phyloP scores from a whole-genome alignment of 2,888 invertebrate species.

The Elegia similella region DNA sequence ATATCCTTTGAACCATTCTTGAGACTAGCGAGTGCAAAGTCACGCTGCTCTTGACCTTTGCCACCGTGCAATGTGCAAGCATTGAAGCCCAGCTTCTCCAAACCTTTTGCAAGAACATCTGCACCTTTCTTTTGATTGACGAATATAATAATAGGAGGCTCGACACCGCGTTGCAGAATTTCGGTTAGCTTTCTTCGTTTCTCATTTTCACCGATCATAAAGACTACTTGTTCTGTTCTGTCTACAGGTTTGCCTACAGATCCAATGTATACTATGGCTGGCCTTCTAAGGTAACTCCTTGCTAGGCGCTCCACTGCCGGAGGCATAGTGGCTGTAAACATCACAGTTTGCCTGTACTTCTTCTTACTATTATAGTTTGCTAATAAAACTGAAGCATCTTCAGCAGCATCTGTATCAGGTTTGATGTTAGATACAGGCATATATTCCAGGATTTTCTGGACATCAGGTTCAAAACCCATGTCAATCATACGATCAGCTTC shows the following conservation, averaged over 20 bases:
- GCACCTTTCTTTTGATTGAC: slow-evolving; percentile 99
- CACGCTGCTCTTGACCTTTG: slow-evolving; percentile 99
- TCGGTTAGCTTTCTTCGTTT: slow-evolving; percentile 98
- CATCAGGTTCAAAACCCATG: slow-evolving; percentile 99
- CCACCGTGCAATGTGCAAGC: slow-evolving; percentile 99
- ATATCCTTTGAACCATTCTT: slow-evolving; percentile 98
- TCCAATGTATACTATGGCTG: slow-evolving; percentile 98
- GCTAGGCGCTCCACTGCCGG: slow-evolving; percentile 98
- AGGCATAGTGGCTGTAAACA: slow-evolving; percentile 99
- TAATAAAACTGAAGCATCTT: slow-evolving; percentile 94
- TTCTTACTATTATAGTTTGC: slow-evolving; percentile 97
- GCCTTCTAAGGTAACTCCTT: slow-evolving; percentile 95
- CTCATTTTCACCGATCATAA: slow-evolving; percentile 96
- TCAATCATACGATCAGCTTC: slow-evolving; percentile 99
- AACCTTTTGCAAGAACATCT: slow-evolving; percentile 97
- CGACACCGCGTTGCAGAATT: slow-evolving; percentile 92
- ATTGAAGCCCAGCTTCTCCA: slow-evolving; percentile 98
- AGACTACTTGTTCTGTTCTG: slow-evolving; percentile 98
- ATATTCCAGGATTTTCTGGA: slow-evolving; percentile 97
- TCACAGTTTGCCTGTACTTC: slow-evolving; percentile 99
- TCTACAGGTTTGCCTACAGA: slow-evolving; percentile 98
- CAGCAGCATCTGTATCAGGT: slow-evolving; percentile 98
- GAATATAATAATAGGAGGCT: slow-evolving; percentile 99
- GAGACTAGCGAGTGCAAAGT: slow-evolving; percentile 97
- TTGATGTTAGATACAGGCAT: slow-evolving; percentile 99